Conservation (phyloP, 2,888 invertebrate genomes). For the Dolomedes plantarius region DNA sequence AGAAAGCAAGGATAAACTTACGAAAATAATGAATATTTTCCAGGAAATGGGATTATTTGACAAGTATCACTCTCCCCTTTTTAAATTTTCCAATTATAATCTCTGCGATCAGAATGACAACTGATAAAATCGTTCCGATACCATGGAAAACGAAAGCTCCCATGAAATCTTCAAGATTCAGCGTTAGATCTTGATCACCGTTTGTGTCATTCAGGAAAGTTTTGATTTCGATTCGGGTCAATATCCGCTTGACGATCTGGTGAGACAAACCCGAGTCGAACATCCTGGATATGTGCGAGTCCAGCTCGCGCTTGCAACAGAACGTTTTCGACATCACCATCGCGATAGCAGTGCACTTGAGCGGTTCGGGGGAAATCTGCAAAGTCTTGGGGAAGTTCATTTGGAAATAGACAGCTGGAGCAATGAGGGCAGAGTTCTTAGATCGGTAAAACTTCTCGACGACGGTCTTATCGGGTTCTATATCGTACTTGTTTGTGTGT, state of each 20-base stretch:
- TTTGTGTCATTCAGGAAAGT: not conserved
- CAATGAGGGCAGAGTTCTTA: not conserved
- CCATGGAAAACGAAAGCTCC: not conserved
- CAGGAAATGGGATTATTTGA: no score
- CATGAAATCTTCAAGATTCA: not conserved
- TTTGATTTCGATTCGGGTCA: not conserved
- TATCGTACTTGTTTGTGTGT: not conserved
- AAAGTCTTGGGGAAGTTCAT: not conserved
- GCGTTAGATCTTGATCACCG: not conserved
- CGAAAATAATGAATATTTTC: no score
- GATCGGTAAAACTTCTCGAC: not conserved
- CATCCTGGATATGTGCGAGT: not conserved
- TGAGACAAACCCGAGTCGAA: not conserved
- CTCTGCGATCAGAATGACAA: not conserved
- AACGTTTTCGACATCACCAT: not conserved
- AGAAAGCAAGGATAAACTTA: no score
- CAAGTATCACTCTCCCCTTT: no score
- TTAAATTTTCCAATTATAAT: no score
- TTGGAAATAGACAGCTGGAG: not conserved
- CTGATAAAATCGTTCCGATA: not conserved
- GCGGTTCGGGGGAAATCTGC: not conserved
- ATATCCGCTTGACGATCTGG: not conserved
- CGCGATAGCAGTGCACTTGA: not conserved
- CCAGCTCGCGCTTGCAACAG: not conserved
- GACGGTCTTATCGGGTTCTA: not conserved